These are phyloP conservation scores for Tretioscincus oriximinensis DNA, from an alignment of 2,113 vertebrate genomes.

Conservation along the genomic window DNA sequence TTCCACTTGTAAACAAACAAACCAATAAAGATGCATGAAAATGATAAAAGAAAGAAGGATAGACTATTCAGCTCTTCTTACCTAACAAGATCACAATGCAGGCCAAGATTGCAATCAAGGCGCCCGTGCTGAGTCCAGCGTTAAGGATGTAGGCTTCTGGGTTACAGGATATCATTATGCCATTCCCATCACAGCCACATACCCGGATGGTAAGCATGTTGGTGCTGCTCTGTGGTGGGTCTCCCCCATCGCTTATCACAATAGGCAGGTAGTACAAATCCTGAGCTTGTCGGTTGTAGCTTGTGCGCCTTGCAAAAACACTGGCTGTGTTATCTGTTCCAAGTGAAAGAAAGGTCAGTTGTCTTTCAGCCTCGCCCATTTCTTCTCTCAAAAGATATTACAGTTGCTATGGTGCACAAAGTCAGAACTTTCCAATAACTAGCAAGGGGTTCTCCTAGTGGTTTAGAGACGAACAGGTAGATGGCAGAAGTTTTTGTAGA, in stretches of 20 bases:
- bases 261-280: constrained; percentile 89
- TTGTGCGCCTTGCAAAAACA: constrained; percentile 82
- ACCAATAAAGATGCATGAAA: no score
- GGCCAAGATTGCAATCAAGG: constrained; percentile 92
- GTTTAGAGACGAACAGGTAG: no score
- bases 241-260: constrained; percentile 90
- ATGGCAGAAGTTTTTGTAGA: no score
- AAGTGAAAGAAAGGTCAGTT: not conserved
- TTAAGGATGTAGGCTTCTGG: constrained; percentile 88
- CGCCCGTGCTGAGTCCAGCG: constrained; percentile 91
- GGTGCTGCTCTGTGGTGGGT: constrained; percentile 88
- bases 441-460: no score
- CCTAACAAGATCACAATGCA: constrained; percentile 95
- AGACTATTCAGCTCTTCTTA: constrained; percentile 57
- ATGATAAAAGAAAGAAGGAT: no score
- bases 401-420: not conserved
- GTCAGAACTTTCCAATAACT: not conserved
- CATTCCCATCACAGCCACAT: constrained; percentile 87
- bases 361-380: not conserved
- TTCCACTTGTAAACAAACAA: no score
- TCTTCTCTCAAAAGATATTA: not conserved
- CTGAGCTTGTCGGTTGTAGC: constrained; percentile 88
- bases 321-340: constrained; percentile 87
- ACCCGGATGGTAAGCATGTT: constrained; percentile 90
- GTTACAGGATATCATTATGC: constrained; percentile 86